Evolutionary conservation across 2,888 invertebrate genomes (phyloP).

Genomic region (Leptura quadrifasciata): DNA sequence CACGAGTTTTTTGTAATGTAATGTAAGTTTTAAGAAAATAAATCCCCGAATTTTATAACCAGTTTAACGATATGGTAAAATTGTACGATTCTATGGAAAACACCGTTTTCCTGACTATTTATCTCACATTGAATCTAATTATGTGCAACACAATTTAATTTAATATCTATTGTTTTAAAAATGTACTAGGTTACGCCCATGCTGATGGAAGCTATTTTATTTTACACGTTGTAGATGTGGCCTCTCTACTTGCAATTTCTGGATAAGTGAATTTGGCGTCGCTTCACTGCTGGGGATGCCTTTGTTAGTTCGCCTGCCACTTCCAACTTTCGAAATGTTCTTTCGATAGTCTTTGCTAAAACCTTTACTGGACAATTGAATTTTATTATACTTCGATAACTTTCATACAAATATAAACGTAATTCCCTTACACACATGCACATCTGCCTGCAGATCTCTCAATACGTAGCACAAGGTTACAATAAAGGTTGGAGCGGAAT

Average conservation of each 20-base stretch:
- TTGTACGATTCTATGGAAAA: too few species aligned
- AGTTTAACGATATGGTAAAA: too few species aligned
- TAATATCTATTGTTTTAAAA: not conserved
- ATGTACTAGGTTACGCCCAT: not conserved
- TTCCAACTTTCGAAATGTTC: conserved; percentile 42
- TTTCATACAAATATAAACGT: conserved; percentile 35
- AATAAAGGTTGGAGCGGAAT: too few species aligned
- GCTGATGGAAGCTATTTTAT: conserved; percentile 26
- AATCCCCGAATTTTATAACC: too few species aligned
- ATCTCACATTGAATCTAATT: too few species aligned
- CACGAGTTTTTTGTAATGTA: too few species aligned
- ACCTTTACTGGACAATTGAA: conserved; percentile 40
- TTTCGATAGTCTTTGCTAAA: conserved; percentile 43
- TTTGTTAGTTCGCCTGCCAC: conserved; percentile 42
- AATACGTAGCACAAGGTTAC: not conserved
- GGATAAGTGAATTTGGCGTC: conserved; percentile 44
- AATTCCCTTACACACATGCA: conserved; percentile 3
- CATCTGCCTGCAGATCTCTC: not conserved
- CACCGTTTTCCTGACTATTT: too few species aligned
- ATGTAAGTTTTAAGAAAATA: too few species aligned
- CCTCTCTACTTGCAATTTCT: conserved; percentile 36
- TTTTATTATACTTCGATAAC: conserved; percentile 39
- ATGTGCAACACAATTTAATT: too few species aligned
- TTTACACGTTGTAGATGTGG: conserved; percentile 36
- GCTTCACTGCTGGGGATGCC: conserved; percentile 35